These are phyloP conservation scores for Tineola bisselliella DNA, from an alignment of 2,888 invertebrate species.

Conservation along the genomic window DNA sequence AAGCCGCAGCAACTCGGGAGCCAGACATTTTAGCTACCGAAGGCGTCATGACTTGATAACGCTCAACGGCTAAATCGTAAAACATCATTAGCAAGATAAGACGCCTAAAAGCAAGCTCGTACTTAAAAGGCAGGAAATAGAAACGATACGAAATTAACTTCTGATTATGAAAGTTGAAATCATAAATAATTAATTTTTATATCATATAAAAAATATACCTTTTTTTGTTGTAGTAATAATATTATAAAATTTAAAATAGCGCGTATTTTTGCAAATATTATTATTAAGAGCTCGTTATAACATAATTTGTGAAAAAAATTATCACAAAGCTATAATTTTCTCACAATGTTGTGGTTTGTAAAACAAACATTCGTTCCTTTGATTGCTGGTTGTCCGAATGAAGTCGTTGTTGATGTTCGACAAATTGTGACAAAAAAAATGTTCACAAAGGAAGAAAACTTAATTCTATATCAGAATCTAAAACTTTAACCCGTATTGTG, in stretches of 20 bases:
- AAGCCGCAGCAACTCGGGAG: conserved; percentile 13
- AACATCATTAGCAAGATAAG: conserved; percentile 66
- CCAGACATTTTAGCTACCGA: conserved; percentile 43
- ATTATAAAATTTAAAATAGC: not conserved
- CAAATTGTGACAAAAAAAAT: conserved; percentile 33
- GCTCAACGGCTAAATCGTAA: conserved; percentile 49
- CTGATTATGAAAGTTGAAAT: not conserved
- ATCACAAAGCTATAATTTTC: conserved; percentile 30
- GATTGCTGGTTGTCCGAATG: conserved; percentile 21
- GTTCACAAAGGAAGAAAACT: conserved; percentile 47
- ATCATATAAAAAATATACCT: not conserved
- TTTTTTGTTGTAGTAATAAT: no score
- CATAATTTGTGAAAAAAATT: conserved; percentile 22
- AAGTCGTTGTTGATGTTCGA: conserved; percentile 22
- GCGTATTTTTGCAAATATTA: conserved; percentile 26
- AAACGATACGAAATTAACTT: conserved; percentile 12
- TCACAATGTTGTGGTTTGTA: conserved; percentile 22
- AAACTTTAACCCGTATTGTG: conserved; percentile 48
- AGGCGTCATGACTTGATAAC: conserved; percentile 50
- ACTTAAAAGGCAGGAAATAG: conserved; percentile 33
- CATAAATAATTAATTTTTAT: not conserved
- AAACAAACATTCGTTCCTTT: conserved; percentile 43
- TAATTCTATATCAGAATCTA: conserved; percentile 65
- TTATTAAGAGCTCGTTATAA: conserved; percentile 14
- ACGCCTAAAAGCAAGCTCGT: conserved; percentile 32